Conservation (phyloP, 2,113 vertebrate genomes). For the Atrichornis clamosus region DNA sequence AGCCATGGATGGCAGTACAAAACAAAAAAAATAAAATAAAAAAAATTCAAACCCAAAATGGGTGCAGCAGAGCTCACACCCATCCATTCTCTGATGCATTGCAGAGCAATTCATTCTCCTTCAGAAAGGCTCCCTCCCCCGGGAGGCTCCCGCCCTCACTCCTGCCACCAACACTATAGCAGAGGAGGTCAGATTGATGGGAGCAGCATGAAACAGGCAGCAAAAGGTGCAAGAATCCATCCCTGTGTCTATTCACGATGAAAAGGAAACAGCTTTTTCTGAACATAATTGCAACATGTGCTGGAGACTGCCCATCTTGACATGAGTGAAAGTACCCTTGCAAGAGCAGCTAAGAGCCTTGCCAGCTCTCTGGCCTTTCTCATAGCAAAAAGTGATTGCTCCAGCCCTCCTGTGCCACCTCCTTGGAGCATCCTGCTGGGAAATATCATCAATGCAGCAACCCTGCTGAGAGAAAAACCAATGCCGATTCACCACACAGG, state of each 20-base stretch:
- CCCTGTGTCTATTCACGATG: not conserved
- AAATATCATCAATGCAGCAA: not conserved
- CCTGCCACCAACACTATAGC: not conserved
- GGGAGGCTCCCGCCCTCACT: not conserved
- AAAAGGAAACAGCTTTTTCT: not conserved
- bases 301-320: not conserved
- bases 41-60: not conserved
- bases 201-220: not conserved
- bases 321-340: not conserved
- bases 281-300: not conserved
- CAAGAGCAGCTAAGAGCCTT: not conserved
- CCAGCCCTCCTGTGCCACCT: not conserved
- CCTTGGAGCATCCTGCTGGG: not conserved
- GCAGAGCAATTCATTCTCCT: not conserved
- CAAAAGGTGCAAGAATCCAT: not conserved
- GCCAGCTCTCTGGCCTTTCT: not conserved
- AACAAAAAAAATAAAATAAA: not conserved
- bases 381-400: not conserved
- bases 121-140: not conserved
- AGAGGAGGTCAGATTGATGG: not conserved
- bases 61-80: not conserved
- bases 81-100: accelerated
- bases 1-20: not conserved
- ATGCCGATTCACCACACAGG: not conserved
- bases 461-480: not conserved